Percentiles rank a stretch among this genome's conserved stretches.
Evolutionary conservation across 2,113 vertebrate genomes (phyloP).

Genomic region (Danionella cerebrum): DNA sequence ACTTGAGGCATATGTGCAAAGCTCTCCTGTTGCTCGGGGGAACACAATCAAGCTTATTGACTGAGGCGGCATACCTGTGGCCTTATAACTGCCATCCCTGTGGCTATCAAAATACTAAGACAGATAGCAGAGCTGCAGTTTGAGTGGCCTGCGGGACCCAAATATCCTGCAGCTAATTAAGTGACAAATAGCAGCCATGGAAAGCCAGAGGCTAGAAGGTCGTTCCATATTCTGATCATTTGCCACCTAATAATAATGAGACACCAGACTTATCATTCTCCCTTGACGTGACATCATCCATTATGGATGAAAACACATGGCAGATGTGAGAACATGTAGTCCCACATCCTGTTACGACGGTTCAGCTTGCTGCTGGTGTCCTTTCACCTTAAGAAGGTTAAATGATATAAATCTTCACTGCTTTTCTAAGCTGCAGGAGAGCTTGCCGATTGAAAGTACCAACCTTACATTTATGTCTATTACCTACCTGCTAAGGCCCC

Average conservation of each 20-base stretch:
- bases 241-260: conserved; percentile 24
- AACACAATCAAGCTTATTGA: conserved; percentile 23
- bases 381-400: neutral
- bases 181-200: conserved; percentile 21
- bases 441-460: neutral
- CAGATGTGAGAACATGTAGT: neutral
- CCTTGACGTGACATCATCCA: neutral
- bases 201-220: conserved; percentile 23
- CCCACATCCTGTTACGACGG: neutral
- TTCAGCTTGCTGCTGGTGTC: conserved; percentile 1
- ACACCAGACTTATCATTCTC: conserved; percentile 1
- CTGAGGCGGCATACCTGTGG: conserved; percentile 8
- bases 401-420: conserved; percentile 3
- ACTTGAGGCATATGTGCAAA: conserved; percentile 4
- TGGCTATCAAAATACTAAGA: conserved; percentile 14
- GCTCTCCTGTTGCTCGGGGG: neutral
- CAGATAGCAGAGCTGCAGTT: neutral
- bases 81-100: conserved; percentile 6
- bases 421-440: neutral
- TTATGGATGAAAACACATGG: neutral
- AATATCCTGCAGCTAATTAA: conserved; percentile 32
- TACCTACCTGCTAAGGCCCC: neutral
- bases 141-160: conserved; percentile 14
- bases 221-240: conserved; percentile 21
- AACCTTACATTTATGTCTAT: neutral